Evolutionary conservation across 1,140 invertebrate genomes (phyloP).

Genomic region (Drosophila simulans): DNA sequence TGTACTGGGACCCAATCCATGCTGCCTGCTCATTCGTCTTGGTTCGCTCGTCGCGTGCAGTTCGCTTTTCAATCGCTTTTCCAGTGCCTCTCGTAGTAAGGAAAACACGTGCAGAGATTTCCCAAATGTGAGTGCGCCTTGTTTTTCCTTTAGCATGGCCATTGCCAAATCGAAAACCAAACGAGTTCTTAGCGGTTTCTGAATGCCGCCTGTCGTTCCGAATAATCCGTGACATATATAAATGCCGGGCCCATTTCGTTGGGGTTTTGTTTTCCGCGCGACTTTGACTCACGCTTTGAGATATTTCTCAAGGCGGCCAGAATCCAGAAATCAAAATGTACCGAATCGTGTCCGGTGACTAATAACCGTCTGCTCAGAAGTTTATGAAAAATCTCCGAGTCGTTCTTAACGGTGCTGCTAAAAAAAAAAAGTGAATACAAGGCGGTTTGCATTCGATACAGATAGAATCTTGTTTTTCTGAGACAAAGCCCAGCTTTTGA

Average conservation of each 20-base stretch:
- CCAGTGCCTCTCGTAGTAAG: slow-evolving; percentile 20
- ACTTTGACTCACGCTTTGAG: slow-evolving; percentile 49
- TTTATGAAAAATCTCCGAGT: slow-evolving; percentile 45
- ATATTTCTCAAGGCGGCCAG: slow-evolving; percentile 17
- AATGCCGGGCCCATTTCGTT: slow-evolving; percentile 23
- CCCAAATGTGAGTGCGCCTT: slow-evolving; percentile 42
- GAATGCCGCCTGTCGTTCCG: slow-evolving; percentile 19
- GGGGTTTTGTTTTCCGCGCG: slow-evolving; percentile 5
- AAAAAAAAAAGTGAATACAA: slow-evolving; percentile 30
- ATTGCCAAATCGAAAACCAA: slow-evolving; percentile 28
- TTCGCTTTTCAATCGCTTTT: slow-evolving; percentile 33
- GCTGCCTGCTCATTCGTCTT: slow-evolving; percentile 55
- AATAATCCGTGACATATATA: slow-evolving; percentile 43
- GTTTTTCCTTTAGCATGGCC: slow-evolving; percentile 2
- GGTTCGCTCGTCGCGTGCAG: slow-evolving; percentile 53
- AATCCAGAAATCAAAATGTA: slow-evolving; percentile 32
- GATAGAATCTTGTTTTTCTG: slow-evolving; percentile 25
- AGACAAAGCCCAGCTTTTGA: slow-evolving; percentile 29
- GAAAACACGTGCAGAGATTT: slow-evolving; percentile 34
- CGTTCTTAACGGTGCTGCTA: slow-evolving; percentile 45
- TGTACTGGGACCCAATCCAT: background rate
- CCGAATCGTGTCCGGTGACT: slow-evolving; percentile 53
- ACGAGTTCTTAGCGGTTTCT: slow-evolving; percentile 42
- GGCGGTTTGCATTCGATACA: slow-evolving; percentile 18
- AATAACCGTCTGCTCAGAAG: slow-evolving; percentile 32